phyloP scores from a whole-genome alignment of 2,797 vertebrate species.

The Sciurus carolinensis region DNA sequence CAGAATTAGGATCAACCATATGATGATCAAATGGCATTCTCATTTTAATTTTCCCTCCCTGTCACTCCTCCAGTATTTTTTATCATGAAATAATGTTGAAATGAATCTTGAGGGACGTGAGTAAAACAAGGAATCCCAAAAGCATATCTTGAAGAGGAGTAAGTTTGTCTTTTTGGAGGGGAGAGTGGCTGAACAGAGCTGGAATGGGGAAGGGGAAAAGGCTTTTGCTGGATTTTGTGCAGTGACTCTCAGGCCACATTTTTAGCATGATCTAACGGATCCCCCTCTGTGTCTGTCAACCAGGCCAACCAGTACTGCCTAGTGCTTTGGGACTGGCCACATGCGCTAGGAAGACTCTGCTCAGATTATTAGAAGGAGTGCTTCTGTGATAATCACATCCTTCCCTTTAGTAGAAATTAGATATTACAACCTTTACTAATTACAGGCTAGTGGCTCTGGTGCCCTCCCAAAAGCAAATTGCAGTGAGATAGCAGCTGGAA shows the following conservation, averaged over 20 bases:
- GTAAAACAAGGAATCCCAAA: background rate
- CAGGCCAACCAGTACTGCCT: background rate
- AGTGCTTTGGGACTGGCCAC: background rate
- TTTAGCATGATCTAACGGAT: background rate
- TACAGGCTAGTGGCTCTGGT: conserved; percentile 4
- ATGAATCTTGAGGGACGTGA: background rate
- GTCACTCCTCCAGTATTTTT: background rate
- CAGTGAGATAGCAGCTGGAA: conserved; percentile 71
- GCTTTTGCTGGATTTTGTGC: background rate
- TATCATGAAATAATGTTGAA: conserved; percentile 46
- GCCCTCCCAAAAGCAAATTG: conserved; percentile 61
- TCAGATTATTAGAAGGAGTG: conserved; percentile 21
- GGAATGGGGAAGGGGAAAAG: background rate
- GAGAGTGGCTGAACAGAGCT: background rate
- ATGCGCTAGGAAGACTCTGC: background rate
- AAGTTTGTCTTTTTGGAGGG: background rate
- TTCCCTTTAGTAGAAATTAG: conserved; percentile 64
- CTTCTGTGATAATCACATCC: conserved; percentile 59
- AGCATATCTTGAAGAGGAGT: background rate
- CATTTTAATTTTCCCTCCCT: background rate
- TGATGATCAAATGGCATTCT: background rate
- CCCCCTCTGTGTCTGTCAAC: background rate
- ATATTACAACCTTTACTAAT: conserved; percentile 76
- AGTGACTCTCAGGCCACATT: background rate
- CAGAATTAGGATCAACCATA: background rate